A percentile compares a stretch with the other conserved stretches of the same genome.
These are phyloP conservation scores for Camponotus floridanus DNA, from an alignment of 1,140 invertebrate species.

Conservation along the genomic window DNA sequence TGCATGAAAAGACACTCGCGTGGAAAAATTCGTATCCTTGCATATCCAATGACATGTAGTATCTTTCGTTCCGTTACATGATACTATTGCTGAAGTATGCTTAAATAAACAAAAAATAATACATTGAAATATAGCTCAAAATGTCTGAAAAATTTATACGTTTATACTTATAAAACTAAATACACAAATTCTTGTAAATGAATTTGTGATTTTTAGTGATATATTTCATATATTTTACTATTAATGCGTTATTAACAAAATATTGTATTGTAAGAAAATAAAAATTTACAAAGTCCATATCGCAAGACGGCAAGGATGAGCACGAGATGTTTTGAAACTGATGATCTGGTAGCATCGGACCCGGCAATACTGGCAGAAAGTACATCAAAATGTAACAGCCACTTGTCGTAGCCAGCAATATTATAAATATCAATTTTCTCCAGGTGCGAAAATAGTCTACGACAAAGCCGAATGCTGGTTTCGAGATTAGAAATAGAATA, in stretches of 20 bases:
- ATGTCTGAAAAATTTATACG: no score
- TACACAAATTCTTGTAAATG: neutral
- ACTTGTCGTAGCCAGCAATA: constrained; percentile 88
- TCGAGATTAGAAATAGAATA: constrained; percentile 90
- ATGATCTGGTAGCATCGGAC: constrained; percentile 71
- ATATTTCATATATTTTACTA: neutral
- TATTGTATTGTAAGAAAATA: neutral
- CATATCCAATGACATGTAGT: constrained; percentile 76
- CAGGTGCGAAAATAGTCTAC: constrained; percentile 89
- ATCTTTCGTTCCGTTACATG: constrained; percentile 47
- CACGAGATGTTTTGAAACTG: constrained; percentile 77
- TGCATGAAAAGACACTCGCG: constrained; percentile 65
- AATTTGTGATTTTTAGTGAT: neutral
- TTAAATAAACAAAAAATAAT: constrained; percentile 62
- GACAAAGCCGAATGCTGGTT: constrained; percentile 90
- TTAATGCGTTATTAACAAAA: neutral
- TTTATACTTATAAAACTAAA: no score
- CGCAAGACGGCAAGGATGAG: constrained; percentile 76
- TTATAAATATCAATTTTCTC: constrained; percentile 90
- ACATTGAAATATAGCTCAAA: constrained; percentile 18
- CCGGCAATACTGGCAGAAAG: constrained; percentile 87
- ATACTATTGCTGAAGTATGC: constrained; percentile 39
- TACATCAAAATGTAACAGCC: constrained; percentile 89
- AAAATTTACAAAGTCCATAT: constrained; percentile 53
- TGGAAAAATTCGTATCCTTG: constrained; percentile 65